Conservation (phyloP, 1,140 invertebrate species). For the Leptoteleia sp. region DNA sequence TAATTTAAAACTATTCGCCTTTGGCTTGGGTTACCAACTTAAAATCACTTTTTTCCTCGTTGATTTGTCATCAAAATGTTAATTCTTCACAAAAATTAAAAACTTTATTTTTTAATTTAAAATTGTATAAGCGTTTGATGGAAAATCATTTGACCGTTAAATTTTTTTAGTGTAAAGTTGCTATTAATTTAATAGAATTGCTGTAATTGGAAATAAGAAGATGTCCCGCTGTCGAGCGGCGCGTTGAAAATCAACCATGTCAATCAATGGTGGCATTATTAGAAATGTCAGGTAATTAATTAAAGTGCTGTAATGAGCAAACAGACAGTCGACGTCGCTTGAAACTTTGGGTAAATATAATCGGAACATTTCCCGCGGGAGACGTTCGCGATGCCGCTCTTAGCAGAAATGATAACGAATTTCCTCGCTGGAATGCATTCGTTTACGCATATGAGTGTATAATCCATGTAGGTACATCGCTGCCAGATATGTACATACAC, state of each 20-base stretch:
- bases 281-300: slow-evolving; percentile 68
- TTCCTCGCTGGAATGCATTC: slow-evolving; percentile 62
- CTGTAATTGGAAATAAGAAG: slow-evolving; percentile 41
- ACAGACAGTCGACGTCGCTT: slow-evolving; percentile 62
- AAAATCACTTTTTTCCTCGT: no score
- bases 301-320: slow-evolving; percentile 66
- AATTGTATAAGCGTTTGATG: no score
- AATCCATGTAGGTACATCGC: slow-evolving; percentile 47
- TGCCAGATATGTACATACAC: slow-evolving; percentile 45
- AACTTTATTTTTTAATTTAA: no score
- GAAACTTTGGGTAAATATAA: slow-evolving; percentile 69
- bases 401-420: slow-evolving; percentile 65
- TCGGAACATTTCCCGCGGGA: slow-evolving; percentile 65
- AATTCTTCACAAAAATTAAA: no score
- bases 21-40: no score
- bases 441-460: slow-evolving; percentile 62
- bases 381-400: slow-evolving; percentile 52
- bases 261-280: slow-evolving; percentile 62
- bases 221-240: background rate
- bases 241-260: slow-evolving; percentile 35
- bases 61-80: no score
- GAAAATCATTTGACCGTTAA: no score
- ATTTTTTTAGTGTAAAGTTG: no score
- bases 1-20: no score
- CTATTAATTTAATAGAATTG: slow-evolving; percentile 37